A percentile compares a stretch with the other conserved stretches of the same genome.
phyloP scores from a whole-genome alignment of 2,888 invertebrate genomes.

The Atethmia centrago region DNA sequence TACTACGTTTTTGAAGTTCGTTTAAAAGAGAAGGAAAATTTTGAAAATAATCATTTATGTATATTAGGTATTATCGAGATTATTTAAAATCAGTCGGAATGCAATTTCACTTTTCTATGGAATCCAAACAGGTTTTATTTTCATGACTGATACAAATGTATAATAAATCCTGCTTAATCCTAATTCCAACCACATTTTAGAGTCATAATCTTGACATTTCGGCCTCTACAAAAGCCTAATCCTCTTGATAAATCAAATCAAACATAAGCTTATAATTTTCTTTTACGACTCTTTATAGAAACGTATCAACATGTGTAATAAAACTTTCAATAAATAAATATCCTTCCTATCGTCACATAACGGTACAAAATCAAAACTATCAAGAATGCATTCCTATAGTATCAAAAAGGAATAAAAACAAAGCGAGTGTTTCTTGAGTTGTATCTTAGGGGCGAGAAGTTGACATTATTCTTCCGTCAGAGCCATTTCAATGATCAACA shows the following conservation, averaged over 20 bases:
- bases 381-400: slow-evolving; percentile 63
- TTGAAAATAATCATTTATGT: too few relatives aligned
- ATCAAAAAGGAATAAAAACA: slow-evolving; percentile 69
- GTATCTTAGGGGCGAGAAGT: slow-evolving; percentile 76
- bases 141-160: slow-evolving; percentile 6
- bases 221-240: slow-evolving; percentile 58
- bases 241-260: slow-evolving; percentile 49
- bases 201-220: slow-evolving; percentile 38
- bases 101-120: neutral
- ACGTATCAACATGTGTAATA: slow-evolving; percentile 61
- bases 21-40: too few relatives aligned
- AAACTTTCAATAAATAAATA: slow-evolving; percentile 64
- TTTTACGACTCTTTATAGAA: slow-evolving; percentile 51
- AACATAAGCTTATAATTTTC: slow-evolving; percentile 57
- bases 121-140: neutral
- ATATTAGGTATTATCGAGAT: neutral
- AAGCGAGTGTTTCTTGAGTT: slow-evolving; percentile 72
- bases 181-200: slow-evolving; percentile 23
- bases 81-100: neutral
- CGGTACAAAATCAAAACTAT: slow-evolving; percentile 67
- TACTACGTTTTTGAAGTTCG: too few relatives aligned
- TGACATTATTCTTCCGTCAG: slow-evolving; percentile 77
- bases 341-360: slow-evolving; percentile 61
- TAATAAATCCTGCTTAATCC: slow-evolving; percentile 25
- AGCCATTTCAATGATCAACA: slow-evolving; percentile 60